Conservation (phyloP, 2,797 vertebrate genomes). For the Tinamus major region DNA sequence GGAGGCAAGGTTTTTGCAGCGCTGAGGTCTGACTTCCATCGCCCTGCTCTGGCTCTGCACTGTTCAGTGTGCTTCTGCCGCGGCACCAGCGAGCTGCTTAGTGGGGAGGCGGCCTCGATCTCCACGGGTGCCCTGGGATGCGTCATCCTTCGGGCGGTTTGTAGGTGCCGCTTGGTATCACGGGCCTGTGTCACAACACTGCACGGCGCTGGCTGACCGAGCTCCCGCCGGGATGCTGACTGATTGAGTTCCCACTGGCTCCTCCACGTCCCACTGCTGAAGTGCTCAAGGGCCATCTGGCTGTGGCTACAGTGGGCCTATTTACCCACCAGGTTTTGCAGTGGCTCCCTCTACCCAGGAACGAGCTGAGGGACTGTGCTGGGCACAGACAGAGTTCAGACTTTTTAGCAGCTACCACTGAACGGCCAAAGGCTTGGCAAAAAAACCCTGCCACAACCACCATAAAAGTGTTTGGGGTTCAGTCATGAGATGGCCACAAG, state of each 20-base stretch:
- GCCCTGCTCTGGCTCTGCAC: too few species aligned
- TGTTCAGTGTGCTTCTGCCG: background rate
- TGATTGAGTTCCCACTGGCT: background rate
- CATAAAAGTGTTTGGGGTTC: background rate
- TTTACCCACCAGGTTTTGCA: background rate
- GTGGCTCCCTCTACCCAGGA: background rate
- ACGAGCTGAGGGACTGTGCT: background rate
- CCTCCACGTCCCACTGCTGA: too few species aligned
- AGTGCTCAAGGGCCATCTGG: background rate
- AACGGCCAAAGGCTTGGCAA: background rate
- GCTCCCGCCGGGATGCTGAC: background rate
- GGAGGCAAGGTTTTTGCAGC: background rate
- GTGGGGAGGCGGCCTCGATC: background rate
- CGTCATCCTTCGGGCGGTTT: slow-evolving; percentile 17
- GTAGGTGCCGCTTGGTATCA: background rate
- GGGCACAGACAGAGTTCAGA: background rate
- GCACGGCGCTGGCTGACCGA: background rate
- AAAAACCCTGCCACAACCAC: background rate
- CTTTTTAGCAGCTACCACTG: background rate
- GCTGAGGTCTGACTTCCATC: background rate
- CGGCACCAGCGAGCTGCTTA: background rate
- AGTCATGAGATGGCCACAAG: background rate
- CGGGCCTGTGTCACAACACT: background rate
- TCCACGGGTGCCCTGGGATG: background rate
- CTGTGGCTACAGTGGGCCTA: too few species aligned